A percentile compares a stretch with the other conserved stretches of the same genome.
Evolutionary conservation across 2,888 invertebrate genomes (phyloP).

Genomic region (Melitaea athalia): DNA sequence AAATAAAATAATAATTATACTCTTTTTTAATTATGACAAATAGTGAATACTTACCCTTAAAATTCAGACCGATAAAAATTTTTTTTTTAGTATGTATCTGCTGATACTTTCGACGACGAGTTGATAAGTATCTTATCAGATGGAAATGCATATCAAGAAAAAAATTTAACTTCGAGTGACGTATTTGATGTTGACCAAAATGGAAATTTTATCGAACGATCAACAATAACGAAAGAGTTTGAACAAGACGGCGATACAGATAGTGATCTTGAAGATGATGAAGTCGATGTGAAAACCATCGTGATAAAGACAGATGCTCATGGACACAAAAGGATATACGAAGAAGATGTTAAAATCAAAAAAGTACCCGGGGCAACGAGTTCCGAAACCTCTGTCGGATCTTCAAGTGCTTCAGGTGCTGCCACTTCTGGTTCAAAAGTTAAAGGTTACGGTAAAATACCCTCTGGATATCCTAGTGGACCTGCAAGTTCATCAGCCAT

Average conservation of each 20-base stretch:
- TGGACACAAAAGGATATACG: slow-evolving; percentile 55
- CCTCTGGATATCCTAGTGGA: neutral
- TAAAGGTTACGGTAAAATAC: slow-evolving; percentile 7
- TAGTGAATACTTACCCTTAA: too few species aligned
- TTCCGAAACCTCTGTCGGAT: neutral
- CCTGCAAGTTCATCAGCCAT: too few species aligned
- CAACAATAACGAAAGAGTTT: slow-evolving; percentile 45
- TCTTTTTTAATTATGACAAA: too few species aligned
- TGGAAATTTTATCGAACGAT: slow-evolving; percentile 48
- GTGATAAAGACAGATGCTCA: slow-evolving; percentile 49
- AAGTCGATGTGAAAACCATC: slow-evolving; percentile 49
- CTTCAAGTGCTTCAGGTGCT: slow-evolving; percentile 23
- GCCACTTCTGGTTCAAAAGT: slow-evolving; percentile 16
- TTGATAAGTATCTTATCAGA: slow-evolving; percentile 34
- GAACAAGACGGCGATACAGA: slow-evolving; percentile 40
- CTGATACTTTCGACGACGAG: slow-evolving; percentile 45
- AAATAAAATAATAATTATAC: too few species aligned
- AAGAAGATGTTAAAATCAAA: slow-evolving; percentile 59
- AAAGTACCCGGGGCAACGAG: slow-evolving; percentile 25
- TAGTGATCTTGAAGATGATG: slow-evolving; percentile 42
- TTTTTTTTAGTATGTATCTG: slow-evolving; percentile 55
- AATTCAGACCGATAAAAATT: too few species aligned
- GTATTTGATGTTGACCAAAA: slow-evolving; percentile 43
- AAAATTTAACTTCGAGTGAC: slow-evolving; percentile 46
- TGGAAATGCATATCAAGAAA: slow-evolving; percentile 41